phyloP scores from a whole-genome alignment of 1,140 invertebrate species.

The Danaus melanippus region DNA sequence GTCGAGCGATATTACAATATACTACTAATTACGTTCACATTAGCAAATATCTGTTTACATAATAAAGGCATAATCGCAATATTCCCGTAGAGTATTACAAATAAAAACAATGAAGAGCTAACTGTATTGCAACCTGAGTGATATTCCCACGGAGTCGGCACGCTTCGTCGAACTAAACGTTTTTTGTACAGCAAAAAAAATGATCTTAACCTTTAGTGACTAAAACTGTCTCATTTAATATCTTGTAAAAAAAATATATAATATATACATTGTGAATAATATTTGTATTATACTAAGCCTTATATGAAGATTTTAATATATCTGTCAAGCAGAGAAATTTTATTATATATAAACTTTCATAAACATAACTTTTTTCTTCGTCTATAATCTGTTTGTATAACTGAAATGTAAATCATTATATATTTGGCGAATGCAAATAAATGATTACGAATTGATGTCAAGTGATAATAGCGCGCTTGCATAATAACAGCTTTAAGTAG shows the following conservation, averaged over 20 bases:
- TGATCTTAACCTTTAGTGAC: neutral
- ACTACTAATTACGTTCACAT: too few relatives aligned
- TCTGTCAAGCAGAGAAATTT: too few relatives aligned
- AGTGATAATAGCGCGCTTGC: constrained; percentile 17
- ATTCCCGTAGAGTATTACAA: neutral
- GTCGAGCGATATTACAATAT: too few relatives aligned
- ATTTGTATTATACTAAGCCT: too few relatives aligned
- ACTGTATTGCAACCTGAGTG: constrained; percentile 4
- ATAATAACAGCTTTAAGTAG: constrained; percentile 15
- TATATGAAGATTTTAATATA: too few relatives aligned
- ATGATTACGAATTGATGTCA: constrained; percentile 18
- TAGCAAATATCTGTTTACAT: too few relatives aligned
- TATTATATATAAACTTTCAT: too few relatives aligned
- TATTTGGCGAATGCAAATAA: constrained; percentile 3
- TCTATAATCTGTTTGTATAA: neutral
- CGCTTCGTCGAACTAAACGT: constrained; percentile 13
- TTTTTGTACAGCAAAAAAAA: constrained; percentile 11
- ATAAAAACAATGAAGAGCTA: too few relatives aligned
- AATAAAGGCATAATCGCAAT: neutral
- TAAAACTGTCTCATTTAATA: too few relatives aligned
- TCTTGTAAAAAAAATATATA: too few relatives aligned
- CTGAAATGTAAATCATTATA: too few relatives aligned
- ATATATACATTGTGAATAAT: too few relatives aligned
- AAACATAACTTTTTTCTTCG: neutral
- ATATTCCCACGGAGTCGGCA: constrained; percentile 18